Evolutionary conservation across 2,113 vertebrate genomes (phyloP).

Genomic region (Octodon degus): DNA sequence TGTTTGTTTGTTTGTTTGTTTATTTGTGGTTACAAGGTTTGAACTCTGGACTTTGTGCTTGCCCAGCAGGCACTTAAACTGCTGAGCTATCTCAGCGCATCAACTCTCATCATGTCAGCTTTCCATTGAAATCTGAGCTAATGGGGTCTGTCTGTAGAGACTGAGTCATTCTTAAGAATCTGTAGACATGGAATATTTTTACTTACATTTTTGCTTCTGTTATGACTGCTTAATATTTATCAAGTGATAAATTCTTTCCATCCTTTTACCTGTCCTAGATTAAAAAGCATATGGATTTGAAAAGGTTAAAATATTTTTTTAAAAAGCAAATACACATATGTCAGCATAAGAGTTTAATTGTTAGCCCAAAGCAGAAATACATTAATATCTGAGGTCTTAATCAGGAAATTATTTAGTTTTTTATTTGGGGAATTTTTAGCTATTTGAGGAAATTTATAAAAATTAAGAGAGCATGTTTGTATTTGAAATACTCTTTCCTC

Average conservation of each 20-base stretch:
- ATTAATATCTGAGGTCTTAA: not conserved
- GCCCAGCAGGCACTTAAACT: no score
- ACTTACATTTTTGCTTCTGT: slow-evolving; percentile 17
- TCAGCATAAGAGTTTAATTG: slow-evolving; percentile 19
- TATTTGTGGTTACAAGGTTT: no score
- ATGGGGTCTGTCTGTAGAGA: not conserved
- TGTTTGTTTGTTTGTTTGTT: no score
- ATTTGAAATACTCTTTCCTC: not conserved
- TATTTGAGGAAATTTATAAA: not conserved
- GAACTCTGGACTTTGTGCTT: no score
- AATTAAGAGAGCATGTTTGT: not conserved
- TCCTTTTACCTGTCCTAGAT: not conserved
- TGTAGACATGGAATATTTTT: not conserved
- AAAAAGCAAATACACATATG: not conserved
- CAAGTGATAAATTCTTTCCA: not conserved
- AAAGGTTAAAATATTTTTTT: not conserved
- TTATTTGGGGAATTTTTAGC: not conserved
- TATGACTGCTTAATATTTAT: not conserved
- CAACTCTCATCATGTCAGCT: not conserved
- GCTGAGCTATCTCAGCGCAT: no score
- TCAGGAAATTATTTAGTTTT: not conserved
- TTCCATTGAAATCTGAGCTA: not conserved
- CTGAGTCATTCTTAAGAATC: slow-evolving; percentile 6
- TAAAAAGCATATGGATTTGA: not conserved
- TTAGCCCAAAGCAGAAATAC: not conserved